Percentiles rank a stretch among this genome's conserved stretches.
phyloP scores from a whole-genome alignment of 2,113 vertebrate genomes.

The Petromus typicus region DNA sequence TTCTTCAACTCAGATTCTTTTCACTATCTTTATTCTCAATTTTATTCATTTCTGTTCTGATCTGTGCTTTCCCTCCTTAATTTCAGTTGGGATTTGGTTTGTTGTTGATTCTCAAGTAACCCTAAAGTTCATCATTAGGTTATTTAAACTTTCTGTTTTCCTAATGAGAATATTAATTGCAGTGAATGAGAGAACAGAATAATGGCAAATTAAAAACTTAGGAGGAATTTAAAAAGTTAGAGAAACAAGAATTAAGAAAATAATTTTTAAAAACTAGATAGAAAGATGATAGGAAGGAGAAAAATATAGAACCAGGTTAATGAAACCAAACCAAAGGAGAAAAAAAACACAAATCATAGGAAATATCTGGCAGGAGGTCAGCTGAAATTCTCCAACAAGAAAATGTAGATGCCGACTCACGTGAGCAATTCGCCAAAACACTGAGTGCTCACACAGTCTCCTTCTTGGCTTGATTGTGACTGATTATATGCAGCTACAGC shows the following conservation, averaged over 20 bases:
- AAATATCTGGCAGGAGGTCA: not conserved
- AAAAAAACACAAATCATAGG: not conserved
- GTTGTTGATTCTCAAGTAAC: not conserved
- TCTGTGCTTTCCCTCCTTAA: not conserved
- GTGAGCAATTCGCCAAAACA: not conserved
- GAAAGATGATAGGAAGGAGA: not conserved
- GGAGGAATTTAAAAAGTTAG: not conserved
- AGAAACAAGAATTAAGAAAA: not conserved
- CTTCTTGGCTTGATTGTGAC: not conserved
- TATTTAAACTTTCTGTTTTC: not conserved
- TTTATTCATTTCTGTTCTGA: not conserved
- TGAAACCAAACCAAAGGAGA: not conserved
- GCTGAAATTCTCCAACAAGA: not conserved
- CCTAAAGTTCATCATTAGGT: not conserved
- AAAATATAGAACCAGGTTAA: not conserved
- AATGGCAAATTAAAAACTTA: not conserved
- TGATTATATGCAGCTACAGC: not conserved
- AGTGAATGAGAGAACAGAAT: not conserved
- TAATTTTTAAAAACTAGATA: not conserved
- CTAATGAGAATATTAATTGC: not conserved
- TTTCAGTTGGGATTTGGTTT: not conserved
- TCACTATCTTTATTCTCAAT: not conserved
- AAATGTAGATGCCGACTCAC: not conserved
- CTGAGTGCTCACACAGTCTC: not conserved
- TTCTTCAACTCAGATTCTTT: too few species aligned